A percentile compares a stretch with the other conserved stretches of the same genome.
phyloP scores from a whole-genome alignment of 2,888 invertebrate species.

The Heteromyza rotundicornis region DNA sequence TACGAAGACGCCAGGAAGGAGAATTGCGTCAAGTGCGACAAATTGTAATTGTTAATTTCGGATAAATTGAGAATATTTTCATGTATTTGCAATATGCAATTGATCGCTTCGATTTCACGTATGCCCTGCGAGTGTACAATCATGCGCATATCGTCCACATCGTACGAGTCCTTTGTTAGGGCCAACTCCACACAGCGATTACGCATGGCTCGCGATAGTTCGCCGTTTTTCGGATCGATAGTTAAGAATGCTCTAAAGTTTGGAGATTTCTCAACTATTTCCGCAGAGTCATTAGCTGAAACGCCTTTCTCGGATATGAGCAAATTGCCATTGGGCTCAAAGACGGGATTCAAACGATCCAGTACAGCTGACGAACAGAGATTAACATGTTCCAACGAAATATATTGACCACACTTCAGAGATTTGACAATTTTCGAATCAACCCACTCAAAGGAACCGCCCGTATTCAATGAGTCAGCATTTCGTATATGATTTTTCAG shows the following conservation, averaged over 20 bases:
- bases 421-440: constrained; percentile 88
- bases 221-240: constrained; percentile 94
- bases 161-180: constrained; percentile 58
- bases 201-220: constrained; percentile 97
- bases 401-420: constrained; percentile 81
- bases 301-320: constrained; percentile 92
- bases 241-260: constrained; percentile 94
- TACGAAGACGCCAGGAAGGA: constrained; percentile 57
- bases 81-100: constrained; percentile 65
- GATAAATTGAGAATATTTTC: constrained; percentile 46
- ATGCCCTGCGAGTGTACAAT: constrained; percentile 65
- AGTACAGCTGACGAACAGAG: constrained; percentile 95
- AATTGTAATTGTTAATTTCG: constrained; percentile 54
- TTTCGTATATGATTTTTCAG: constrained; percentile 52
- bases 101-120: constrained; percentile 57
- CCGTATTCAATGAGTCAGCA: constrained; percentile 73
- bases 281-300: constrained; percentile 70
- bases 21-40: constrained; percentile 58
- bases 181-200: constrained; percentile 94
- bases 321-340: constrained; percentile 91
- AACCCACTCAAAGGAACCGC: constrained; percentile 94
- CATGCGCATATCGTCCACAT: constrained; percentile 64
- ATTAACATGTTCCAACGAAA: constrained; percentile 91
- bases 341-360: constrained; percentile 92
- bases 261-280: constrained; percentile 80